phyloP scores from a whole-genome alignment of 2,888 invertebrate genomes.

The Operophtera brumata region DNA sequence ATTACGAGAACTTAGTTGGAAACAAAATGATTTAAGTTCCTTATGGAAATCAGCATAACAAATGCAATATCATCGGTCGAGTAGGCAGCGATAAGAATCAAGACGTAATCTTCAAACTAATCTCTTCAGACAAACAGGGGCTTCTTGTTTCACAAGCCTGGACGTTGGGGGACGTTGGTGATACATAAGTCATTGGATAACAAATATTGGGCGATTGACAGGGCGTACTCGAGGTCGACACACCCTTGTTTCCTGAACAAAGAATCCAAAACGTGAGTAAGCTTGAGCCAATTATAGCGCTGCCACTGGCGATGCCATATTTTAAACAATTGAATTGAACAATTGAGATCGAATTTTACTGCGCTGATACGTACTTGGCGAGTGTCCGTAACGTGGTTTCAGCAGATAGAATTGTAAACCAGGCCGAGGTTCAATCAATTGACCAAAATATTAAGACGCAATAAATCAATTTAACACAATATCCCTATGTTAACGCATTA shows the following conservation, averaged over 20 bases:
- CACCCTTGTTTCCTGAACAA: constrained; percentile 45
- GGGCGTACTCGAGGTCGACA: constrained; percentile 47
- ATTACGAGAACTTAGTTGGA: not conserved
- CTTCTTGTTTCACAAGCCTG: not conserved
- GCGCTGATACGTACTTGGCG: not conserved
- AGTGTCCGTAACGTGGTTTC: constrained; percentile 16
- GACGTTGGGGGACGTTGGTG: not conserved
- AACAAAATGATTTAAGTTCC: not conserved
- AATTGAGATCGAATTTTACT: constrained; percentile 4
- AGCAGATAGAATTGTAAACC: constrained; percentile 4
- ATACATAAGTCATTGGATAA: constrained; percentile 11
- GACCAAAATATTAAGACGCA: constrained; percentile 10
- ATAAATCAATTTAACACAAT: constrained; percentile 3
- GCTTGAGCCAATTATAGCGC: constrained; percentile 29
- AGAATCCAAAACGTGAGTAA: constrained; percentile 37
- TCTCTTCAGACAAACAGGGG: constrained; percentile 13
- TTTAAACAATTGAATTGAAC: constrained; percentile 28
- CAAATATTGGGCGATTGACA: constrained; percentile 47
- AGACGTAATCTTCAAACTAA: constrained; percentile 14
- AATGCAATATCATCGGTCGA: constrained; percentile 12
- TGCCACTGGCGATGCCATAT: constrained; percentile 23
- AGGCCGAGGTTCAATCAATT: constrained; percentile 16
- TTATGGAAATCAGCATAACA: constrained; percentile 5
- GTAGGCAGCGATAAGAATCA: constrained; percentile 17
- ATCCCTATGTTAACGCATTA: not conserved